Evolutionary conservation across 2,797 vertebrate genomes (phyloP).

Genomic region (Cirrhinus mrigala): DNA sequence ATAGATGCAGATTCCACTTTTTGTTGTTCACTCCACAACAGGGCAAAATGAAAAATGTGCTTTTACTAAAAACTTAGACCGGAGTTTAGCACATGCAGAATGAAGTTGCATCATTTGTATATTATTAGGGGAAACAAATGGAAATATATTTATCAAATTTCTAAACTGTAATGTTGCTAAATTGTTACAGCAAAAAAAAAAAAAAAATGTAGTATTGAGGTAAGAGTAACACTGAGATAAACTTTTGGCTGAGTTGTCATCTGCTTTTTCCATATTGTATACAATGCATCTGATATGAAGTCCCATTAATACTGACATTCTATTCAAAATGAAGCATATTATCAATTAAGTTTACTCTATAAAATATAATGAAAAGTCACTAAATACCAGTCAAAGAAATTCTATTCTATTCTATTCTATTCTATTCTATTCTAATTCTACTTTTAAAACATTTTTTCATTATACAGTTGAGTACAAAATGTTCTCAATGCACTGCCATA

Average conservation of each 20-base stretch:
- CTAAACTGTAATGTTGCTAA: neutral
- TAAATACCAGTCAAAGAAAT: neutral
- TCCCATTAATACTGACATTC: neutral
- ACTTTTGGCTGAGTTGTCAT: no score
- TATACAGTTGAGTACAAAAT: neutral
- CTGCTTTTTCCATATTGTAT: neutral
- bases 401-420: neutral
- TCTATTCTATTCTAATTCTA: neutral
- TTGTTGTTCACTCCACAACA: neutral
- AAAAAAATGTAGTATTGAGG: neutral
- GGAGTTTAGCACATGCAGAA: neutral
- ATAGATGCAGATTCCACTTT: neutral
- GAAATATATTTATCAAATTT: neutral
- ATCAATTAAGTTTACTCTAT: neutral
- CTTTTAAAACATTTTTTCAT: neutral
- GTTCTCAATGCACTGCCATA: neutral
- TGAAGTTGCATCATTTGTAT: neutral
- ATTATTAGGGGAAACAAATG: neutral
- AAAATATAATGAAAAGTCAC: neutral
- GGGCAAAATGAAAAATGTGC: neutral
- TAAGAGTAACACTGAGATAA: neutral
- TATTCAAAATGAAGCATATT: neutral
- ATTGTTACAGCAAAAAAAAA: neutral
- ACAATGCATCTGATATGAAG: neutral
- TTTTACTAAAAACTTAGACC: neutral